Base-by-base conservation (phyloP, 2,113 vertebrate species). In the Mustela nigripes region DNA sequence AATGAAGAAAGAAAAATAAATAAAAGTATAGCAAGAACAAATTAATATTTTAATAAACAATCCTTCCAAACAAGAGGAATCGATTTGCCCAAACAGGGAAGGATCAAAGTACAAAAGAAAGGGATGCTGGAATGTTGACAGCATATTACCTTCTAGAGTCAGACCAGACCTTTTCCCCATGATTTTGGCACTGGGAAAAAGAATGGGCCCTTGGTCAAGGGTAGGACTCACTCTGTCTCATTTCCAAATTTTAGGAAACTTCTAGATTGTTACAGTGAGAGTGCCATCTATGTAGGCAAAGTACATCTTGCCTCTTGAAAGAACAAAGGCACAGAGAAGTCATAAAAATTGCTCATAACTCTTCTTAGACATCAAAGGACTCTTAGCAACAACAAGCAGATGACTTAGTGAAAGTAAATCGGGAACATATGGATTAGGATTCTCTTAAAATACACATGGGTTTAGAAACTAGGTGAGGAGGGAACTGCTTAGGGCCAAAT, bases 401-500 rank as follows among this genome's bases (percentile, higher is more conserved):
- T 97, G 94, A 96, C 58, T 96, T 65, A 92, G 92, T 90, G 83
- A 98, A 97, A 98, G 94, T 88, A 96, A 98, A 97, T 95, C 31
- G 19, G 69, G 73, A 98, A 98, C 96, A 97, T 90, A 90, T 95
- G 94, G 83, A 96, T 95, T 92, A 89, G 93, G 74, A 95, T 94
- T 95, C 91, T 96, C 95, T 81, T 90, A 69, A 95, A 97, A 87
- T 95, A 88, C 65, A 88, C 71, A 81, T 67, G 56, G 63, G 45
- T 79, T 95, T 88, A 94, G 90, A 95, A 94, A 94, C 12, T 78
- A 92, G 90, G 80, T 95, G 53, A 85, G 31, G 69, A 91, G 80
- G 42, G 19, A 89, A 89, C 53, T 96, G 50, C 86, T 97, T 89
- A 93, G 60, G 24, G 58, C 60, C 53, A 94, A 93, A 97, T 79